phyloP scores from a whole-genome alignment of 2,888 invertebrate genomes.

The Acanthosoma haemorrhoidale region DNA sequence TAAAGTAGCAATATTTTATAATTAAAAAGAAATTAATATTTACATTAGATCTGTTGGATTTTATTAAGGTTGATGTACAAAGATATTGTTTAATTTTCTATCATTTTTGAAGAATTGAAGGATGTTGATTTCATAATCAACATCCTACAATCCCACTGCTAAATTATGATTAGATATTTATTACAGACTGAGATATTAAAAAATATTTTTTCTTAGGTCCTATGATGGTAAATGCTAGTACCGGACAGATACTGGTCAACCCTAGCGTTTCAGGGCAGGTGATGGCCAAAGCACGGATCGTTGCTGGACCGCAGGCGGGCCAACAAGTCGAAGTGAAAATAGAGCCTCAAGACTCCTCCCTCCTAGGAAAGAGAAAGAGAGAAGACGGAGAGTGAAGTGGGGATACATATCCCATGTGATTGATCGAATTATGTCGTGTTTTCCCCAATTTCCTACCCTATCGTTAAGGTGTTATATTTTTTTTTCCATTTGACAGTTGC shows the following conservation, averaged over 20 bases:
- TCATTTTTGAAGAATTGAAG: too few relatives aligned
- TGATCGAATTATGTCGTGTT: background rate
- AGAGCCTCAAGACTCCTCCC: conserved; percentile 33
- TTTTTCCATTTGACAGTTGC: background rate
- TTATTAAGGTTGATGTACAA: too few relatives aligned
- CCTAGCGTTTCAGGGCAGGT: conserved; percentile 18
- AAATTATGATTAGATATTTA: background rate
- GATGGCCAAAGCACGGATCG: conserved; percentile 16
- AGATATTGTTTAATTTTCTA: too few relatives aligned
- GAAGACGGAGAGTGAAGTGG: conserved; percentile 30
- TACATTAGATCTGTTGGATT: too few relatives aligned
- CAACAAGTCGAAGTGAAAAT: conserved; percentile 34
- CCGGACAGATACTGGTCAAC: conserved; percentile 8
- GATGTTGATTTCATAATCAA: too few relatives aligned
- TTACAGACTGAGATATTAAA: background rate
- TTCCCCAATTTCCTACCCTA: background rate
- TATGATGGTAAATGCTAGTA: conserved; percentile 23
- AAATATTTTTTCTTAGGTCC: background rate
- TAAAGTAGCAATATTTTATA: too few relatives aligned
- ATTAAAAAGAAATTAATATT: too few relatives aligned
- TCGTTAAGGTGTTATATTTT: background rate
- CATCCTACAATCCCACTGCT: too few relatives aligned
- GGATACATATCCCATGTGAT: background rate
- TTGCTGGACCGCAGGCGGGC: background rate
- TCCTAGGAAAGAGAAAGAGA: conserved; percentile 30